These are phyloP conservation scores for Pocota personata DNA, from an alignment of 2,888 invertebrate species.

Conservation along the genomic window DNA sequence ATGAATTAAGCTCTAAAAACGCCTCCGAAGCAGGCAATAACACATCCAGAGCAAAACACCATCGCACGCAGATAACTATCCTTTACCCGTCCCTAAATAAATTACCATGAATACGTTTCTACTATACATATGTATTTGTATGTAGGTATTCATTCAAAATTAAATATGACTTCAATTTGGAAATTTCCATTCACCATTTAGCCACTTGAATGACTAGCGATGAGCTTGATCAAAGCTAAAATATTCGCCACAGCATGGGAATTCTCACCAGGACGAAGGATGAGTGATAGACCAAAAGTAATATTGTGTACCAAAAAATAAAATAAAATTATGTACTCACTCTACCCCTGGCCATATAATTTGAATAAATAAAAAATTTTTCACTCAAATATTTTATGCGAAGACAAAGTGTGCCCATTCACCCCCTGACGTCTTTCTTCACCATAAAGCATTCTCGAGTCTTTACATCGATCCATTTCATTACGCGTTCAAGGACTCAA, in stretches of 20 bases:
- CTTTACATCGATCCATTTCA: constrained; percentile 64
- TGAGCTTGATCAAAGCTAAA: constrained; percentile 53
- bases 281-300: constrained; percentile 40
- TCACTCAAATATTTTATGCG: constrained; percentile 41
- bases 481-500: constrained; percentile 63
- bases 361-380: constrained; percentile 58
- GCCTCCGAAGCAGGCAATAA: constrained; percentile 17
- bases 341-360: constrained; percentile 21
- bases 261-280: constrained; percentile 17
- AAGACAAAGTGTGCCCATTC: constrained; percentile 14
- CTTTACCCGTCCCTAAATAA: constrained; percentile 11
- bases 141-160: constrained; percentile 39
- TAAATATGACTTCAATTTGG: constrained; percentile 63
- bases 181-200: constrained; percentile 51
- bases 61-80: constrained; percentile 13
- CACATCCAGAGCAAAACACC: background rate
- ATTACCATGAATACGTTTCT: constrained; percentile 43
- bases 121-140: background rate
- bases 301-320: background rate
- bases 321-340: constrained; percentile 11
- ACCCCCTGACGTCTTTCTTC: constrained; percentile 14
- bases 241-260: constrained; percentile 17
- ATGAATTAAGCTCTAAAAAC: constrained; percentile 47
- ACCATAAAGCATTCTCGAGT: constrained; percentile 56
- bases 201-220: constrained; percentile 26